These are phyloP conservation scores for Oxystoma pomonae DNA, from an alignment of 2,888 invertebrate genomes.

Conservation along the genomic window DNA sequence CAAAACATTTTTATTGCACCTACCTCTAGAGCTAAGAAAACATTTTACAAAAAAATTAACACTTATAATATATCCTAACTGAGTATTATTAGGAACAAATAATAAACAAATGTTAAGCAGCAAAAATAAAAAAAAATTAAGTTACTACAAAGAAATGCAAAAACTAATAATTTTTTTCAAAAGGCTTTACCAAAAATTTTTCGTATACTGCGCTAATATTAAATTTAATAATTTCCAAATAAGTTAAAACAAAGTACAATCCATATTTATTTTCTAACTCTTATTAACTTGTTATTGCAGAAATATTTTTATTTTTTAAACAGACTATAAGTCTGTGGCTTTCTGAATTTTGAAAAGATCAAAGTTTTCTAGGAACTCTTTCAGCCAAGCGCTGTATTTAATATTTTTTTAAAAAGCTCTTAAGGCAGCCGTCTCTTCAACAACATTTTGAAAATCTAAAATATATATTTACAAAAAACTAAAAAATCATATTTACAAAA, in stretches of 20 bases:
- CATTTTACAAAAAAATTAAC: slow-evolving; percentile 17
- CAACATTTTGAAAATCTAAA: background rate
- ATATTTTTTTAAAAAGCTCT: background rate
- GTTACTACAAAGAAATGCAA: background rate
- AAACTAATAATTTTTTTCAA: background rate
- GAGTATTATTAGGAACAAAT: background rate
- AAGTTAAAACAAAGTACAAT: no score
- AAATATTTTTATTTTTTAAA: no score
- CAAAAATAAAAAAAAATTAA: background rate
- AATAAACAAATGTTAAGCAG: background rate
- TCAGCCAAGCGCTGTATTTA: no score
- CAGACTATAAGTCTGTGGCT: no score
- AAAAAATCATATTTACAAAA: background rate
- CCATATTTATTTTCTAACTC: no score
- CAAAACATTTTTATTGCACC: slow-evolving; percentile 47
- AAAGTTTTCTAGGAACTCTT: no score
- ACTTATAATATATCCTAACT: background rate
- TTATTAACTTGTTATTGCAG: no score
- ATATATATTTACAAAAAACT: background rate
- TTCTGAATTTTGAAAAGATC: no score
- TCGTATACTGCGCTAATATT: background rate
- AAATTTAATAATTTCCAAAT: no score
- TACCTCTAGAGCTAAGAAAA: slow-evolving; percentile 40
- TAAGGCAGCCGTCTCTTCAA: background rate
- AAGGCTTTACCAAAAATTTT: background rate